Percentiles rank a stretch among this genome's conserved stretches.
phyloP scores from a whole-genome alignment of 2,113 vertebrate genomes.

The Lethenteron reissneri region DNA sequence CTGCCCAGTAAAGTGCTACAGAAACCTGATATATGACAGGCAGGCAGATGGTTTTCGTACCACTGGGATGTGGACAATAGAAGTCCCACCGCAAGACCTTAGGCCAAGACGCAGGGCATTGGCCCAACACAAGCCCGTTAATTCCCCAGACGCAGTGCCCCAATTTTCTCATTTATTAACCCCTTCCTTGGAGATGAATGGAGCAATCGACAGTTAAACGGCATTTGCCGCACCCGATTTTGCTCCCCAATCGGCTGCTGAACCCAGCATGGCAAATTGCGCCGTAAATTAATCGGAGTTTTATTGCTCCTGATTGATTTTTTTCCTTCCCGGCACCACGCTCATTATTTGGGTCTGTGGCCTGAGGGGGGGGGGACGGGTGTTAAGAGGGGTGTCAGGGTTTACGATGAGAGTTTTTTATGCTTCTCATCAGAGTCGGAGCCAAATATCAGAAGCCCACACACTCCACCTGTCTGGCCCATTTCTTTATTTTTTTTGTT shows the following conservation, averaged over 20 bases:
- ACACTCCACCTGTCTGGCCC: too few relatives aligned
- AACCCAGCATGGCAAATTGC: conserved; percentile 1
- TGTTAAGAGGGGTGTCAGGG: conserved; percentile 5
- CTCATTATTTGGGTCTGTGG: conserved; percentile 1
- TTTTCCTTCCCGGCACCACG: conserved; percentile 2
- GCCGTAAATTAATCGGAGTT: conserved; percentile 5
- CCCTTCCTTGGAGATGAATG: conserved; percentile 2
- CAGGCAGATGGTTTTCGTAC: too few relatives aligned
- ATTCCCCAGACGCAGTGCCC: conserved; percentile 5
- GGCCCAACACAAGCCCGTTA: conserved; percentile 2
- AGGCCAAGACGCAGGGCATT: background rate
- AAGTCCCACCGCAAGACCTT: too few relatives aligned
- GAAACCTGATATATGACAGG: too few relatives aligned
- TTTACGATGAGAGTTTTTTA: background rate
- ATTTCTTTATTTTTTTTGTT: too few relatives aligned
- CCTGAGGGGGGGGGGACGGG: background rate
- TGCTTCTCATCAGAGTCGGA: too few relatives aligned
- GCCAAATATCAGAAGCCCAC: too few relatives aligned
- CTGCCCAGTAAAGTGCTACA: too few relatives aligned
- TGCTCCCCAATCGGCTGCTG: conserved; percentile 1
- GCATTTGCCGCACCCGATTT: conserved; percentile 3
- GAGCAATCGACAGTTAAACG: conserved; percentile 5
- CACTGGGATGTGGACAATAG: too few relatives aligned
- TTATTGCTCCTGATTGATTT: conserved; percentile 6
- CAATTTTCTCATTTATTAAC: conserved; percentile 7